Base-by-base conservation (phyloP, 2,888 invertebrate genomes). In the Beris chalybata region DNA sequence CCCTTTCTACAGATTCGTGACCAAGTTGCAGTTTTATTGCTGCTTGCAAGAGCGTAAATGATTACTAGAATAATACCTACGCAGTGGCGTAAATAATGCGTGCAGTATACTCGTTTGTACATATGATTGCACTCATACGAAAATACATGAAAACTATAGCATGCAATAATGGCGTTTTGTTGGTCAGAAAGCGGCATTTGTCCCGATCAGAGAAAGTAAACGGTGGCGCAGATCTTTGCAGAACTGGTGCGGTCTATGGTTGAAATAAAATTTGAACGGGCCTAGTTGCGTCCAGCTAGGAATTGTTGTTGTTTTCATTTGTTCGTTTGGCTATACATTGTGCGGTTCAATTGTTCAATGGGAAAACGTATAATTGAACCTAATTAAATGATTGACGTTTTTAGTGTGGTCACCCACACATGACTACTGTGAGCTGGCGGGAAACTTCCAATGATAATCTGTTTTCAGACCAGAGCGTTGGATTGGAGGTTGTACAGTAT, bases 331-430 rank as follows among this genome's bases (percentile, higher is more conserved):
- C 47, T 11, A 11, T 50, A 9, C 50, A 50, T 50, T n/a, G 50
- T 50, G 15, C 22, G 29, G 13, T 30, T 31, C 29, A 53, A 56
- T 44, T 12, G 13, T 15, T 15, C 56, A 56, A 56, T 44, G 32
- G 31, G 9, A 59, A 31, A 12, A 52, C 63, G 32, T 12, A 76
- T 77, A 77, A 77, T 77, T 77, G 77, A 75, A 74, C 77, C 77
- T 77, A 78, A 78, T 78, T 78, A 77, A 78, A 77, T 78, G 78
- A 78, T 78, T 78, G 78, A 78, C 77, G 78, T 78, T 77, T 77
- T 76, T 76, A 71, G 71, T 71, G 68, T 69, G 69, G 55, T 64
- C 64, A 64, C 67, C 66, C 68, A 67, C 67, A 64, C 61, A 68
- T 66, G 52, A 65, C 63, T 30, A 58, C 38, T 9, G 38, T 61